Conservation (phyloP, 2,888 invertebrate genomes). For the Cerastis leucographa region DNA sequence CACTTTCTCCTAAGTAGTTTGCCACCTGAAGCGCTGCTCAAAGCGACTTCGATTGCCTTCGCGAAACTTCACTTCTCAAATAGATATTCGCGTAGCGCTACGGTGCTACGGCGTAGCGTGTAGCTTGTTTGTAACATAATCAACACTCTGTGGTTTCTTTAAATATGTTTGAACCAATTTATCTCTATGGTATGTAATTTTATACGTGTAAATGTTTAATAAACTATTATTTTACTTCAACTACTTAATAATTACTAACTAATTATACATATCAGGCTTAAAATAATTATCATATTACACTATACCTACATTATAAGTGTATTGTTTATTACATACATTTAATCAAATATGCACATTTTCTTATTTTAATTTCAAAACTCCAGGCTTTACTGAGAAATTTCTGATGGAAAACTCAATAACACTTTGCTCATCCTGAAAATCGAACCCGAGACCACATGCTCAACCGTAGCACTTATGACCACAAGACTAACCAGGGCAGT, state of each 20-base stretch:
- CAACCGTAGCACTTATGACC: background rate
- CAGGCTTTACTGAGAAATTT: background rate
- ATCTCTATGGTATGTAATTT: background rate
- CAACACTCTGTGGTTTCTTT: background rate
- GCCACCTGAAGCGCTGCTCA: slow-evolving; percentile 34
- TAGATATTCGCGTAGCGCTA: slow-evolving; percentile 49
- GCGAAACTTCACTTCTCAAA: slow-evolving; percentile 43
- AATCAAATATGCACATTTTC: background rate
- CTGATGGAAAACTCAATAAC: background rate
- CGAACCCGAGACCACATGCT: background rate
- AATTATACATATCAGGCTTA: background rate
- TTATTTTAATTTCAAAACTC: background rate
- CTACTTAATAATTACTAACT: background rate
- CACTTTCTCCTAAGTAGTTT: slow-evolving; percentile 53
- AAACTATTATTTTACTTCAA: background rate
- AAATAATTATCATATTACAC: no score
- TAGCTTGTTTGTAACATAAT: slow-evolving; percentile 13
- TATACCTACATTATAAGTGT: no score
- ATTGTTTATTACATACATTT: background rate
- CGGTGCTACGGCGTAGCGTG: slow-evolving; percentile 57
- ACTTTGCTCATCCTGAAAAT: background rate
- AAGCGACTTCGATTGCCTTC: slow-evolving; percentile 43
- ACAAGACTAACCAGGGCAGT: background rate
- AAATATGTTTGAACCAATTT: background rate
- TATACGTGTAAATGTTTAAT: background rate